Evolutionary conservation across 2,797 vertebrate species (phyloP), one percentile per base, ranked within the genome.

Genomic region (Morus bassanus): DNA sequence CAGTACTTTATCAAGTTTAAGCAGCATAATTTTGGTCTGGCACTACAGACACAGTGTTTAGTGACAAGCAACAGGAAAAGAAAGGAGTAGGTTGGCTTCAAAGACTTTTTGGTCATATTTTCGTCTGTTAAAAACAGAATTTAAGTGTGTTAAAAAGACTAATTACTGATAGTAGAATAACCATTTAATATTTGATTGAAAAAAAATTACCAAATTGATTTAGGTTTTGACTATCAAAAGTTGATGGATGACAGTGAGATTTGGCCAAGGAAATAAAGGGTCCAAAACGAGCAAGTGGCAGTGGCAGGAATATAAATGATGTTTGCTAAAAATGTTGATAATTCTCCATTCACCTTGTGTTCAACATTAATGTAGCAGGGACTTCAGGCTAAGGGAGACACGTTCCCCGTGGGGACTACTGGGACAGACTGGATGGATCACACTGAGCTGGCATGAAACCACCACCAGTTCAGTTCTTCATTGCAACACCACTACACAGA

Each of bases 221-320:
- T 96, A 86, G 54, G 78, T 95, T 97, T 95, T 91, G 65, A 89
- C 84, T 82, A 96, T 92, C 64, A 91, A 75, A 97, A 91, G 70
- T 69, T 86, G 75, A 96, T 94, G 53, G 72, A 84, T 64, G 74
- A 57, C 83, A 93, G 15, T 89, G 88, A 95, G 91, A 92, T 91
- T 73, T 96, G 68, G 64, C 48, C 33, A 74, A 88, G 79, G 82
- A 95, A 96, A 94, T 91, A 89, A 83, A 85, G 79, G 21, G 80
- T 53, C 77, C 79, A 83, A 91, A 85, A 76, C 61, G 81, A 93
- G 91, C 91, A 90, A 92, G 74, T 30, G 30, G 63, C 46, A 60
- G 64, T 78, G 87, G 74, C 69, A 88, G 73, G 69, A 85, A 78
- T 91, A 77, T 69, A 93, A 94, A 81, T 12, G 19, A 23, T 41